Evolutionary conservation across 2,888 invertebrate species (phyloP).

Genomic region (Hypselothyrea guttata): DNA sequence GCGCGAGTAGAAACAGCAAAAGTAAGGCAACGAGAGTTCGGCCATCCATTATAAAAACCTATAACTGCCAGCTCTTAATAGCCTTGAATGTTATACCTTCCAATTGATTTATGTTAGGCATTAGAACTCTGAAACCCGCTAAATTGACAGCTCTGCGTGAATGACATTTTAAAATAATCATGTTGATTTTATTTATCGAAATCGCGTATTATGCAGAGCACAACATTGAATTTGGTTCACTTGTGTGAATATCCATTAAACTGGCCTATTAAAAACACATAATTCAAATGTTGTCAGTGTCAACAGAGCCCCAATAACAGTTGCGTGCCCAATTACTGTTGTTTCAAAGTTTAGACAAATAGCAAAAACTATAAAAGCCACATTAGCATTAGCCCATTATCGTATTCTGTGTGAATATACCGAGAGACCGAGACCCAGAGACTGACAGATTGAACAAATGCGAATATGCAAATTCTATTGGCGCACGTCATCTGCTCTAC

Average conservation of each 20-base stretch:
- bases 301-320: conserved; percentile 22
- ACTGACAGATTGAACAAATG: conserved; percentile 56
- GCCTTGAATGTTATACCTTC: no score
- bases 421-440: conserved; percentile 48
- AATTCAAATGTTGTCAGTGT: conserved; percentile 50
- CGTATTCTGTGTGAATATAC: conserved; percentile 37
- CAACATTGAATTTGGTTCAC: no score
- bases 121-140: no score
- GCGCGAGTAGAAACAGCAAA: no score
- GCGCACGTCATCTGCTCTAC: conserved; percentile 4
- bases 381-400: conserved; percentile 44
- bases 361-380: conserved; percentile 49
- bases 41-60: no score
- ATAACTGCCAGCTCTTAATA: no score
- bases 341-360: conserved; percentile 43
- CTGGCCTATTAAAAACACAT: conserved; percentile 49
- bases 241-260: conserved; percentile 26
- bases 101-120: no score
- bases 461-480: conserved; percentile 61
- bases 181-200: no score
- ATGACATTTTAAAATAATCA: no score
- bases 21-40: no score
- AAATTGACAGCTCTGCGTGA: no score
- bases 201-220: no score
- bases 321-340: conserved; percentile 14